Conservation (phyloP, 2,113 vertebrate species). For the Pygoscelis adeliae region DNA sequence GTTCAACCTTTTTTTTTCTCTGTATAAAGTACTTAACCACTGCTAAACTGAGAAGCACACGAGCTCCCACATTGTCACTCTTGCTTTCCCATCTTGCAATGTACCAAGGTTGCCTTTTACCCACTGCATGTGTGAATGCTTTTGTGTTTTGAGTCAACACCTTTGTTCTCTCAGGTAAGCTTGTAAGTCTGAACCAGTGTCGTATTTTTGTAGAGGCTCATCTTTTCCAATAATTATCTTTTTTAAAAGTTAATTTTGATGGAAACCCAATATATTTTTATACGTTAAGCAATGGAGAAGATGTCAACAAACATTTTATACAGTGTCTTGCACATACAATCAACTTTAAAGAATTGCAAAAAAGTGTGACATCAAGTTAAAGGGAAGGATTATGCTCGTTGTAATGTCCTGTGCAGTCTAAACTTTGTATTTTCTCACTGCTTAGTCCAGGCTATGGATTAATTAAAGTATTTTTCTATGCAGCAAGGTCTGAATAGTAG, state of each 20-base stretch:
- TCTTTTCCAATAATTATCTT: slow-evolving; percentile 17
- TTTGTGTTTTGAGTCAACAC: slow-evolving; percentile 9
- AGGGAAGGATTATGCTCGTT: slow-evolving; percentile 2
- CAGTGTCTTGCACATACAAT: neutral
- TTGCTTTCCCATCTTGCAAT: neutral
- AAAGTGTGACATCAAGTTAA: neutral
- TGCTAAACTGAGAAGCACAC: neutral
- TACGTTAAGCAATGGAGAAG: neutral
- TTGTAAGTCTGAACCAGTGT: neutral
- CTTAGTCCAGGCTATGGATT: neutral
- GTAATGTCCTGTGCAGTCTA: neutral
- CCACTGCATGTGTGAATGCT: neutral
- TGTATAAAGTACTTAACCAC: neutral
- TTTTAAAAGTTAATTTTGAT: slow-evolving; percentile 45
- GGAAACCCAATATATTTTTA: slow-evolving; percentile 62
- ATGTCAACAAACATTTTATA: slow-evolving; percentile 50
- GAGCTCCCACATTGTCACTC: neutral
- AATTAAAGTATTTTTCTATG: slow-evolving; percentile 73
- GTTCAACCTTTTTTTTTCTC: neutral
- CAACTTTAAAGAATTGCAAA: neutral
- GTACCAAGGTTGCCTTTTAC: neutral
- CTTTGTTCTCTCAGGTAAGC: slow-evolving; percentile 17
- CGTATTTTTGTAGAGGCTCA: slow-evolving; percentile 25
- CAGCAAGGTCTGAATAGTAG: slow-evolving; percentile 5
- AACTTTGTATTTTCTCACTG: slow-evolving; percentile 14